A percentile compares a stretch with the other conserved stretches of the same genome.
These are phyloP conservation scores for Cinara cedri DNA, from an alignment of 2,888 invertebrate species.

Conservation along the genomic window DNA sequence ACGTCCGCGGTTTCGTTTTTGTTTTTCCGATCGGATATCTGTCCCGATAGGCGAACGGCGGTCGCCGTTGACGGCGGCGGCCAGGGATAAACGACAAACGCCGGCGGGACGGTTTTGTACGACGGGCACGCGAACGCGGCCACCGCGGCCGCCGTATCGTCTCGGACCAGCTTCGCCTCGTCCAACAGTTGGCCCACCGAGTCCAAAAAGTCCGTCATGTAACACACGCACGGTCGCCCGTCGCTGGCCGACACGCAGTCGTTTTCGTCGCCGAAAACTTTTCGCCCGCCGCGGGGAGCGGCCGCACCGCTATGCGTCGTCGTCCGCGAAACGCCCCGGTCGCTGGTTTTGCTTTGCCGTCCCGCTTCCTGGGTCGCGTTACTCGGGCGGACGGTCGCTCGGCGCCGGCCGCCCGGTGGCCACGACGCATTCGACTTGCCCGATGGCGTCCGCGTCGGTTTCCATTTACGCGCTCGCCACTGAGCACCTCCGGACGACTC, in stretches of 20 bases:
- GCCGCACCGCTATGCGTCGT: no score
- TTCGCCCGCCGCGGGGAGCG: no score
- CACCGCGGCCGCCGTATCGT: not conserved
- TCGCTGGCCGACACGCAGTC: slow-evolving; percentile 13
- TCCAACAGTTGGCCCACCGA: not conserved
- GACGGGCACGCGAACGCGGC: not conserved
- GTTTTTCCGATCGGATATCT: not conserved
- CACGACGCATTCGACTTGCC: not conserved
- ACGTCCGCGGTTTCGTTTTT: not conserved
- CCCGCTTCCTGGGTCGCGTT: not conserved
- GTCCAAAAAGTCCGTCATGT: slow-evolving; percentile 21
- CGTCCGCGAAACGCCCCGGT: not conserved
- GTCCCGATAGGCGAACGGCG: no score
- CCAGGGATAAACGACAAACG: not conserved
- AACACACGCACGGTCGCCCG: slow-evolving; percentile 19
- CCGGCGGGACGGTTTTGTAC: not conserved
- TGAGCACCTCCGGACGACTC: no score
- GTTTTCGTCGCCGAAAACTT: not conserved
- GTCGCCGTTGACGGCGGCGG: not conserved
- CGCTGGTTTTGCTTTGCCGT: not conserved
- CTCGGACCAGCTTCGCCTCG: not conserved
- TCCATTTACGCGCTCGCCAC: no score
- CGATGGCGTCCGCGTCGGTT: no score
- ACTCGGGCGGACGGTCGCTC: not conserved
- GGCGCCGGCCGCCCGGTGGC: not conserved